Evolutionary conservation across 2,113 vertebrate genomes (phyloP).

Genomic region (Sapajus apella): DNA sequence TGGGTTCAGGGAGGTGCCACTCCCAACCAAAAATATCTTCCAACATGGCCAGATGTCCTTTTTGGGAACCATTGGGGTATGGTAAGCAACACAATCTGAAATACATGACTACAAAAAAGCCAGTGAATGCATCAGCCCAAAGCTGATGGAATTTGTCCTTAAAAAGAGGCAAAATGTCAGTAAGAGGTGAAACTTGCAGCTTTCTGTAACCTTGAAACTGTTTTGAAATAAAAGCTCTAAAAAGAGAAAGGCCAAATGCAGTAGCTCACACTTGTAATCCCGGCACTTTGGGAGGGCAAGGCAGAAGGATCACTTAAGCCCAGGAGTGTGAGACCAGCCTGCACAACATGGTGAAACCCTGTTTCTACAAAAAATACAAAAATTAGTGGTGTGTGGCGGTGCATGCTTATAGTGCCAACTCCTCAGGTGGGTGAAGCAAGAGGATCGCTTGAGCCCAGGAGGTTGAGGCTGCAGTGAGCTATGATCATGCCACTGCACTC

Average conservation of each 20-base stretch:
- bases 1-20: background rate
- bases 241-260: background rate
- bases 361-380: background rate
- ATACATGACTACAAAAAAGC: background rate
- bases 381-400: background rate
- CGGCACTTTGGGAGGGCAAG: background rate
- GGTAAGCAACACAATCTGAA: background rate
- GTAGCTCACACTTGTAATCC: background rate
- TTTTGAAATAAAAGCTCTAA: background rate
- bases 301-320: background rate
- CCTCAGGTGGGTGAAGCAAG: background rate
- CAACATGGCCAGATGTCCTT: background rate
- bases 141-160: background rate
- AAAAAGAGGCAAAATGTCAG: constrained; percentile 25
- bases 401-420: background rate
- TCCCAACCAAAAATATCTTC: background rate
- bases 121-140: background rate
- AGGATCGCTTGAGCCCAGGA: background rate
- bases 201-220: background rate
- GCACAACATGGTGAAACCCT: background rate
- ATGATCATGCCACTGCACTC: background rate
- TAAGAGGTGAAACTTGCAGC: background rate
- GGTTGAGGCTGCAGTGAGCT: background rate
- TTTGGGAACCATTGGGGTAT: background rate
- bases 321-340: background rate